These are phyloP conservation scores for Callosobruchus maculatus DNA, from an alignment of 2,888 invertebrate genomes.

Conservation along the genomic window DNA sequence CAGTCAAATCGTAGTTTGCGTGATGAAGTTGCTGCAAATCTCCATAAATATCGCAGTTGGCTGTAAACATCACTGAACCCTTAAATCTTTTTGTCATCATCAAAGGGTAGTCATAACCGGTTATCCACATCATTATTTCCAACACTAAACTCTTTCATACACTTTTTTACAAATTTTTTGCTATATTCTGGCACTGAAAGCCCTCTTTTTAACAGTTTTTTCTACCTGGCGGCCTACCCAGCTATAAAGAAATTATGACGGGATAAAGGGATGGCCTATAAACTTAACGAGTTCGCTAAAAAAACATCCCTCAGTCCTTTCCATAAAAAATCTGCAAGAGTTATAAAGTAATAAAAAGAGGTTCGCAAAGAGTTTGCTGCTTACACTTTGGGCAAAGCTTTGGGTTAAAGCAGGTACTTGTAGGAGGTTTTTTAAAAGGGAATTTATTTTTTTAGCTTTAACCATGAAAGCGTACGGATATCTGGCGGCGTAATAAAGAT, in stretches of 20 bases:
- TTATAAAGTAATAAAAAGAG: slow-evolving; percentile 12
- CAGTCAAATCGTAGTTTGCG: too few relatives aligned
- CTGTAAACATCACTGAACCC: background rate
- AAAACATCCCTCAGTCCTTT: slow-evolving; percentile 4
- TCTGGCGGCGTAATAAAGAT: background rate
- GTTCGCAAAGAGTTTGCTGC: background rate
- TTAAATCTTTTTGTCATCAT: background rate
- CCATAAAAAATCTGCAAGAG: slow-evolving; percentile 5
- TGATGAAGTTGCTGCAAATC: background rate
- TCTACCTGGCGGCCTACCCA: background rate
- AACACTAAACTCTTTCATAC: background rate
- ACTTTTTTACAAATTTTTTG: background rate
- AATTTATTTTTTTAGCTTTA: background rate
- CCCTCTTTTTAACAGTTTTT: background rate
- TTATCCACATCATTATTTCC: background rate
- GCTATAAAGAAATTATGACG: background rate
- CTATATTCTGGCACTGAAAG: background rate
- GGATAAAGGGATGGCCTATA: background rate
- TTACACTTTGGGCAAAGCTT: background rate
- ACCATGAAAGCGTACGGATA: background rate
- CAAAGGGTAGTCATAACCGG: background rate
- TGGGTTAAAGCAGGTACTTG: background rate
- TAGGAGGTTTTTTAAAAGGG: background rate
- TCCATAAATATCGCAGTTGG: background rate
- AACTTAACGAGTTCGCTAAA: background rate